Evolutionary conservation across 2,797 vertebrate genomes (phyloP), one percentile per base, ranked within the genome.

Genomic region (Peromyscus nudipes): DNA sequence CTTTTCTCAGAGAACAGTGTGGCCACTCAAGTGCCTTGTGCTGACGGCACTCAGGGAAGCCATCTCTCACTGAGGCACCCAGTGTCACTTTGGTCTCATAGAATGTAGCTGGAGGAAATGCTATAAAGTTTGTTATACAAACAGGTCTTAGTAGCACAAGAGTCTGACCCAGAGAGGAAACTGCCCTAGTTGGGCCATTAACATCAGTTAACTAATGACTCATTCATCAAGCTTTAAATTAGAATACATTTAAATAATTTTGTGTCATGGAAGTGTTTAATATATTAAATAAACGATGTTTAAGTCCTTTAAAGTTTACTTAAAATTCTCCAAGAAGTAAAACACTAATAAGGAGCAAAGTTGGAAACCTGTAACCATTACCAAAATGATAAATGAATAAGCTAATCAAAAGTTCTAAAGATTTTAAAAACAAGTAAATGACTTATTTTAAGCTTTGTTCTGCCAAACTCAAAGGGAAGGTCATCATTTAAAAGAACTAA

Each of bases 381-480:
- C 76, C 60, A 73, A 89, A 92, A 80, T 79, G 25, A 91, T 57
- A 76, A 92, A 71, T 86, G 71, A 77, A 85, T 79, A 14, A 69
- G 10, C 29, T 95, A 67, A 75, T 75, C 84, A 67, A 94, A 80
- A 52, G 21, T 40, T 71, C 83, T 43, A 31, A 96, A 49, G 0
- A 40, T 3, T 80, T 92, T 29, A 57, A 0, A 7, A 97, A 37
- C 29, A 91, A 96, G 55, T 27, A 95, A 98, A 6, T 86, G 96
- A 71, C 98, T 98, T 98, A 98, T 98, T n/a, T 98, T 97, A 98
- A 97, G 90, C 34, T 89, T 92, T 96, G 60, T 57, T 77, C 82
- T 87, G 64, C 34, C 49, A 71, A 52, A 97, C 64, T 31, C 6
- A 96, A 23, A 9, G 43, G 29, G 19, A 67, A 67, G 29, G 5